Conservation (phyloP, 2,113 vertebrate species). For the Eretmochelys imbricata region DNA sequence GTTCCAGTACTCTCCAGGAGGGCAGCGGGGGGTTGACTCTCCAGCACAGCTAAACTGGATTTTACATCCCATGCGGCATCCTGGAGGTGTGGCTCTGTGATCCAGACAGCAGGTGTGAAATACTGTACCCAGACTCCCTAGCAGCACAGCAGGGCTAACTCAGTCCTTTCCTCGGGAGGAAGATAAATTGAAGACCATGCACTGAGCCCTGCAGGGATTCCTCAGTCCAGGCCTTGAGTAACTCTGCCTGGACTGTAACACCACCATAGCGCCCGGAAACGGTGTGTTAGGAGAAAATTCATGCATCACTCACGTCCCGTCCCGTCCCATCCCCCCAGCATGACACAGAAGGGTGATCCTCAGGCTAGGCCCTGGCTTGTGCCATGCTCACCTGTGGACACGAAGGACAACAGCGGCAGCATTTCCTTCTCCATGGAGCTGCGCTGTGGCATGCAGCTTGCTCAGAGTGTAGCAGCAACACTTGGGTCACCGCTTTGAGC, state of each 20-base stretch:
- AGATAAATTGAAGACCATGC: background rate
- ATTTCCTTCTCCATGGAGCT: background rate
- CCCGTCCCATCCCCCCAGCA: background rate
- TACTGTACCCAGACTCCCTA: rapidly evolving
- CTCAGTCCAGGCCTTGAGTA: background rate
- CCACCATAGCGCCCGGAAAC: background rate
- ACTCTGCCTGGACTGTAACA: background rate
- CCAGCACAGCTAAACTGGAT: background rate
- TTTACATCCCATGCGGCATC: background rate
- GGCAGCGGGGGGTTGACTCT: rapidly evolving
- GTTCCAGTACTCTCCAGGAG: background rate
- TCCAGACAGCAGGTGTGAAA: rapidly evolving
- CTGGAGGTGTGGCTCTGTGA: background rate
- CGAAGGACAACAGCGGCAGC: background rate
- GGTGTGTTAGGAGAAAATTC: background rate
- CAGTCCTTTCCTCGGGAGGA: background rate
- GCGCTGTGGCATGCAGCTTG: background rate
- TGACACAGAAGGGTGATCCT: background rate
- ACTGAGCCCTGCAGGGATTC: background rate
- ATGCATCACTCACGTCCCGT: background rate
- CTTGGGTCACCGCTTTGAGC: background rate
- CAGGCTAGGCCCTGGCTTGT: background rate
- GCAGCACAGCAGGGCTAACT: background rate
- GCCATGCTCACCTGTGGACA: background rate
- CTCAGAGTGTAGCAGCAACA: background rate